These are phyloP conservation scores for Drosophila parthenogenetica DNA, from an alignment of 2,888 invertebrate species.

Conservation along the genomic window DNA sequence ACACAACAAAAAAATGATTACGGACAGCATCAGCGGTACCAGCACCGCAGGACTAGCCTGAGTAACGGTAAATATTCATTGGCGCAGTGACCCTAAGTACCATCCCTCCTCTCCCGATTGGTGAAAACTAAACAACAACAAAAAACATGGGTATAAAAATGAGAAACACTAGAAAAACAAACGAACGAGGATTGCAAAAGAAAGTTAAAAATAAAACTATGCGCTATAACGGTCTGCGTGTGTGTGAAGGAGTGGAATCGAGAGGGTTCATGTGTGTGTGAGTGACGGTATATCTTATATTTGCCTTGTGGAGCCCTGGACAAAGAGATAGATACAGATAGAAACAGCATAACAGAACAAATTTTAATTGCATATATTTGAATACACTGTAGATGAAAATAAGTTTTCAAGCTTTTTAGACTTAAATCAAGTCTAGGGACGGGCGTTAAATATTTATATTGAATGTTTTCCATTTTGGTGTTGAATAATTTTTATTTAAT, in stretches of 20 bases:
- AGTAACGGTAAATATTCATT: slow-evolving; percentile 48
- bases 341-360: too few relatives aligned
- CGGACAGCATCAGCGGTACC: slow-evolving; percentile 13
- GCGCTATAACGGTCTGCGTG: background rate
- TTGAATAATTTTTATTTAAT: too few relatives aligned
- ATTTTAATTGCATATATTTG: too few relatives aligned
- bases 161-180: slow-evolving; percentile 20
- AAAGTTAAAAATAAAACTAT: slow-evolving; percentile 22
- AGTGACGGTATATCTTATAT: too few relatives aligned
- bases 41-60: slow-evolving; percentile 4
- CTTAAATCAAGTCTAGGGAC: too few relatives aligned
- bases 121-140: background rate
- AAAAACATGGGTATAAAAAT: slow-evolving; percentile 5
- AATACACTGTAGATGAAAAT: too few relatives aligned
- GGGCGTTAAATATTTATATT: too few relatives aligned
- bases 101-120: slow-evolving; percentile 18
- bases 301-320: too few relatives aligned
- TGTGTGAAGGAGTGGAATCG: background rate
- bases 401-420: too few relatives aligned
- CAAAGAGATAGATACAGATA: too few relatives aligned
- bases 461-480: too few relatives aligned
- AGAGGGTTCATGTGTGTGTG: too few relatives aligned
- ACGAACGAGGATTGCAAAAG: slow-evolving; percentile 26
- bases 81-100: slow-evolving; percentile 36
- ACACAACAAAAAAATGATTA: slow-evolving; percentile 16